phyloP scores from a whole-genome alignment of 2,888 invertebrate genomes.

The Flabesymbios commensalis region DNA sequence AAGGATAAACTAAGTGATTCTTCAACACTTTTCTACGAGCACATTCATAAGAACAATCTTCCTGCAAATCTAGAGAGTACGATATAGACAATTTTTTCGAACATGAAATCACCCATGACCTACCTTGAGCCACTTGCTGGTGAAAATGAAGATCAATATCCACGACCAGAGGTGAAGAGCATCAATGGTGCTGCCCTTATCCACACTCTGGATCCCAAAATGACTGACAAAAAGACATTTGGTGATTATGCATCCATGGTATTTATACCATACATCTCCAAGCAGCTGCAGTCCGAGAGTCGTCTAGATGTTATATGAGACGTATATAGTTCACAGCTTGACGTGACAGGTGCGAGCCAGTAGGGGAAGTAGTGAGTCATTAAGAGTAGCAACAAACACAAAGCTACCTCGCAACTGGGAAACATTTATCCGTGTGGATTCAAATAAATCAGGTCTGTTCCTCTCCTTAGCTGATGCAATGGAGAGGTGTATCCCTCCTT shows the following conservation, averaged over 20 bases:
- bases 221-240: not conserved
- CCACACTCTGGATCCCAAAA: slow-evolving; percentile 1
- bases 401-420: not conserved
- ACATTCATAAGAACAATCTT: not conserved
- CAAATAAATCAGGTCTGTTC: not conserved
- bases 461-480: no score
- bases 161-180: not conserved
- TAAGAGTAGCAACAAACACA: not conserved
- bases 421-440: not conserved
- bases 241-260: not conserved
- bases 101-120: no score
- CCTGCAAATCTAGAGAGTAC: not conserved
- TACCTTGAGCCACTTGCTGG: no score
- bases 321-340: not conserved
- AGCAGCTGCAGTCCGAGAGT: not conserved
- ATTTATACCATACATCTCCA: not conserved
- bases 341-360: not conserved
- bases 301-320: not conserved
- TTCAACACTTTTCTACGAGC: not conserved
- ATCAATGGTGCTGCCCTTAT: not conserved
- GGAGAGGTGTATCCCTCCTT: no score
- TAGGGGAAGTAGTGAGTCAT: not conserved
- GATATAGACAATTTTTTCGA: not conserved
- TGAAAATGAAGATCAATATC: no score
- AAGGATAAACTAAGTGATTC: not conserved